These are phyloP conservation scores for Leptura quadrifasciata DNA, from an alignment of 2,888 invertebrate species.

Conservation along the genomic window DNA sequence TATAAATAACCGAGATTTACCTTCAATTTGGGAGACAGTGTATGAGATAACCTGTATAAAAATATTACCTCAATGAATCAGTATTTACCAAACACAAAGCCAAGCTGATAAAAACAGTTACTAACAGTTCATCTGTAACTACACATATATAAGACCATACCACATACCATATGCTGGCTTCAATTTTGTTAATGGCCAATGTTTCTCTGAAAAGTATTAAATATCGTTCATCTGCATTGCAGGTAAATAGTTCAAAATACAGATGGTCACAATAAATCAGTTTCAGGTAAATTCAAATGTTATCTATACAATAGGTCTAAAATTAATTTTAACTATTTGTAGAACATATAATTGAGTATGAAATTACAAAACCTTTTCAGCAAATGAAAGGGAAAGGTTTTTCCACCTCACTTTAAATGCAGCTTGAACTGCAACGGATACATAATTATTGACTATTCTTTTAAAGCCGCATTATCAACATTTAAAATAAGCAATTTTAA, in stretches of 20 bases:
- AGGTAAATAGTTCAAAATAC: conserved; percentile 15
- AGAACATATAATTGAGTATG: background rate
- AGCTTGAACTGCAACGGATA: background rate
- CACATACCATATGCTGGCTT: background rate
- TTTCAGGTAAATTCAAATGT: conserved; percentile 14
- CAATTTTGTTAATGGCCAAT: conserved; percentile 2
- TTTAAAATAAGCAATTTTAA: background rate
- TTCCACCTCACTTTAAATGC: background rate
- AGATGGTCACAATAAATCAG: conserved; percentile 1
- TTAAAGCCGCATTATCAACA: background rate
- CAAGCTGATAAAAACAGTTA: background rate
- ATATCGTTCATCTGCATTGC: conserved; percentile 1
- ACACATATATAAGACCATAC: background rate
- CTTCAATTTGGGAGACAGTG: no score
- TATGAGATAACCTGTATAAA: no score
- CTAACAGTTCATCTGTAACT: no score
- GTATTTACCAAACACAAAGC: background rate
- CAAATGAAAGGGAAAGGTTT: conserved; percentile 22
- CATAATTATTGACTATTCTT: background rate
- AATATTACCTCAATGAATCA: no score
- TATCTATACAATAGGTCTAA: background rate
- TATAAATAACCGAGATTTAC: no score
- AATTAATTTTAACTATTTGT: conserved; percentile 20
- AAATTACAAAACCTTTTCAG: background rate
- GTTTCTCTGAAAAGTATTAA: background rate